These are phyloP conservation scores for Eublepharis macularius DNA, from an alignment of 2,113 vertebrate species.

Conservation along the genomic window DNA sequence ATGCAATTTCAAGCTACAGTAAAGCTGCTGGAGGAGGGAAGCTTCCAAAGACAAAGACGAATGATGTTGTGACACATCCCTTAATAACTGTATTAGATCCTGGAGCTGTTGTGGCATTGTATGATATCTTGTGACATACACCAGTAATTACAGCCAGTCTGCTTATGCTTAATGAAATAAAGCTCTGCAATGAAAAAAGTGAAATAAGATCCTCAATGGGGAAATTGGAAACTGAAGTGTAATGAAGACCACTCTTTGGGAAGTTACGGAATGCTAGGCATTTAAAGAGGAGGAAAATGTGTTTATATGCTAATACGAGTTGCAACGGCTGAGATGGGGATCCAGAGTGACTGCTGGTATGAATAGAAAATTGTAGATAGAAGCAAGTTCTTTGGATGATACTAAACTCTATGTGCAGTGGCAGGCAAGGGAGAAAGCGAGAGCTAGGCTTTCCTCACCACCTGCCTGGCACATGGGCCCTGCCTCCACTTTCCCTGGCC, in stretches of 20 bases:
- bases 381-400: no score
- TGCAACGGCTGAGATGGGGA: no score
- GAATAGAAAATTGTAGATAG: no score
- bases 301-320: neutral
- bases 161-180: constrained; percentile 14
- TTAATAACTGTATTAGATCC: neutral
- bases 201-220: constrained; percentile 16
- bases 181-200: neutral
- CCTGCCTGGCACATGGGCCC: no score
- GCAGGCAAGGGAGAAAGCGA: no score
- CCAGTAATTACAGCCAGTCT: neutral
- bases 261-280: neutral
- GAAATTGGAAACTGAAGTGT: constrained; percentile 1
- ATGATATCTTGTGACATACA: constrained; percentile 14
- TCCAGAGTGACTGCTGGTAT: no score
- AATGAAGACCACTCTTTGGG: neutral
- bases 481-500: no score
- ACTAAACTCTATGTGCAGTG: no score
- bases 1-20: neutral
- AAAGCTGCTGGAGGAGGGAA: neutral
- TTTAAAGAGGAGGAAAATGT: neutral
- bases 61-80: constrained; percentile 8
- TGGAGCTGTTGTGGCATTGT: constrained; percentile 7
- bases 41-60: constrained; percentile 19
- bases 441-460: no score